These are phyloP conservation scores for Spheniscus mendiculus DNA, from an alignment of 2,113 vertebrate species.

Conservation along the genomic window DNA sequence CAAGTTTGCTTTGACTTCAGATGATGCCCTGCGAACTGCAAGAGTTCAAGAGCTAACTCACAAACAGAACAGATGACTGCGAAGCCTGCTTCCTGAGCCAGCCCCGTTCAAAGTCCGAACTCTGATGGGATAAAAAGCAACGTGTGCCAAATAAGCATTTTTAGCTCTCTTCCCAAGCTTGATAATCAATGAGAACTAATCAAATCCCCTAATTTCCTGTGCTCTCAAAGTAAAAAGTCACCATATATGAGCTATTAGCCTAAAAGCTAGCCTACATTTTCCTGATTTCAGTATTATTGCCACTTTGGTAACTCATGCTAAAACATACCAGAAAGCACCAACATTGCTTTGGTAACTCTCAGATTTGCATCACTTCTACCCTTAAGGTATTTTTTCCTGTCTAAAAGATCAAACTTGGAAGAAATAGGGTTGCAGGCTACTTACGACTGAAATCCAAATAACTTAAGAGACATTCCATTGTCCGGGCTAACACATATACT, in stretches of 20 bases:
- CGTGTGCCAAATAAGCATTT: neutral
- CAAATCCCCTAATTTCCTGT: neutral
- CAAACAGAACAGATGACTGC: neutral
- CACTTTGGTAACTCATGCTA: neutral
- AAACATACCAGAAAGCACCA: neutral
- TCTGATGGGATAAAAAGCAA: neutral
- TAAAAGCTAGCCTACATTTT: neutral
- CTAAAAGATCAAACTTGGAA: neutral
- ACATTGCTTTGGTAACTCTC: neutral
- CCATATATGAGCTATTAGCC: neutral
- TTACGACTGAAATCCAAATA: neutral
- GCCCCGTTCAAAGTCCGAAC: slow-evolving; percentile 10
- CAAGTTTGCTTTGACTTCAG: neutral
- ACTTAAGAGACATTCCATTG: neutral
- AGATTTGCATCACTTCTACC: neutral
- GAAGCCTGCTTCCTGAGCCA: neutral
- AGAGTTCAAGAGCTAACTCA: neutral
- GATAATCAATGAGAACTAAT: neutral
- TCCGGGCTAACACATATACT: neutral
- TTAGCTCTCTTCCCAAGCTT: neutral
- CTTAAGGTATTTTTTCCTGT: neutral
- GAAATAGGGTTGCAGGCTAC: neutral
- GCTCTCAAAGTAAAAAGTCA: neutral
- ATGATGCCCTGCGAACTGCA: neutral
- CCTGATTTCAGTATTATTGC: neutral